Conservation (phyloP, 2,113 vertebrate species). For the Ictidomys tridecemlineatus region DNA sequence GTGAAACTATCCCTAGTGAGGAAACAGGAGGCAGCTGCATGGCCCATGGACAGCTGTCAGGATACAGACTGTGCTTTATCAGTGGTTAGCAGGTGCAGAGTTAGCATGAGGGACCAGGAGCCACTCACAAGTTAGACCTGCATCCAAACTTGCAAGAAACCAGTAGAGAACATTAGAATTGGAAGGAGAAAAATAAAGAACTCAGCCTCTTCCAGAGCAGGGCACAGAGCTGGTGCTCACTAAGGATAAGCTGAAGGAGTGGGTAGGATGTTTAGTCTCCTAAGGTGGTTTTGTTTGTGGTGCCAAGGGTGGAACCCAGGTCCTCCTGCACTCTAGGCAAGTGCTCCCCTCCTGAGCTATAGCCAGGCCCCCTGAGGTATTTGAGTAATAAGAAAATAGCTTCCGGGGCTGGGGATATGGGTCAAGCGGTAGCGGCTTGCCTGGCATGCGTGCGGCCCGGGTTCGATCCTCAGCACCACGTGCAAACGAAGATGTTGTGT, state of each 20-base stretch:
- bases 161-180: background rate
- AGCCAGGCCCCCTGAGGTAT: background rate
- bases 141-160: background rate
- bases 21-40: background rate
- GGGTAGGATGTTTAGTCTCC: background rate
- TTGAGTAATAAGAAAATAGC: background rate
- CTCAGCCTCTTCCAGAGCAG: background rate
- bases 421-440: no score
- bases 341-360: background rate
- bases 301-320: background rate
- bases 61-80: background rate
- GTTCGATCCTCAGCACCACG: no score
- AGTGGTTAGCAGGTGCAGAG: background rate
- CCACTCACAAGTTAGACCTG: background rate
- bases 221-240: background rate
- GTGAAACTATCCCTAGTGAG: background rate
- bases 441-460: no score
- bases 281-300: background rate
- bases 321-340: background rate
- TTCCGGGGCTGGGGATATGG: background rate
- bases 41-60: background rate
- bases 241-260: background rate
- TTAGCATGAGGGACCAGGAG: background rate
- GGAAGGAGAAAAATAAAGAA: background rate
- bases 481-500: no score